Base-by-base conservation (phyloP, 2,888 invertebrate species). In the Horisme vitalbata region DNA sequence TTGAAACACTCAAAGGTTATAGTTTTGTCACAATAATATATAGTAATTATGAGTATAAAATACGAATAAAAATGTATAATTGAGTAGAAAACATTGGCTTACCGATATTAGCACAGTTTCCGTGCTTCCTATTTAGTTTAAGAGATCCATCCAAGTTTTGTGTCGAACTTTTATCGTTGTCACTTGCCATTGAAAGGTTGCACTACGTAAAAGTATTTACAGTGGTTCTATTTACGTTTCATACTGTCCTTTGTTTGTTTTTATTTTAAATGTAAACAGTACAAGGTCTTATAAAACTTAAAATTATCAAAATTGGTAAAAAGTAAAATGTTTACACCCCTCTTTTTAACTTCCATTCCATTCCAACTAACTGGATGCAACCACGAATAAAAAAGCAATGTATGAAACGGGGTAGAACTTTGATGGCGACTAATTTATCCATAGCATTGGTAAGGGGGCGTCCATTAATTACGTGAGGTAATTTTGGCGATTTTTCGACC, bases 101-200 rank as follows among this genome's bases (percentile, higher is more conserved):
- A 88, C 89, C 85, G 57, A 68, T 70, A 60, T 66, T 78, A 64
- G 68, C 79, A 71, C 65, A 65, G 63, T 68, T 81, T 45, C 63
- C 68, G 69, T 76, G 75, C 65, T 79, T 86, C 63, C 78, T 86
- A 61, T 62, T 79, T 67, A 61, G 79, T 64, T 79, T 89, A 63
- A 85, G 38, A 50, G 83, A 83, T 64, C 83, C 84, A 67, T 86
- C 83, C 59, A 83, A 84, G 73, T 83, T 86, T 59, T 78, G 81
- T 83, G 79, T 79, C 61, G 77, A 85, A 87, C 77, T 81, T 84
- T 85, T 87, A 66, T 86, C 85, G 80, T 76, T 85, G 82, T 89
- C 89, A 89, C 85, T 88, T 79, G 88, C 88, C 88, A 89, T 89
- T 82, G 86, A 83, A 85, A 79, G 66, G 68, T 73, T 68, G 68